Evolutionary conservation across 2,797 vertebrate species (phyloP).

Genomic region (Coilia nasus): DNA sequence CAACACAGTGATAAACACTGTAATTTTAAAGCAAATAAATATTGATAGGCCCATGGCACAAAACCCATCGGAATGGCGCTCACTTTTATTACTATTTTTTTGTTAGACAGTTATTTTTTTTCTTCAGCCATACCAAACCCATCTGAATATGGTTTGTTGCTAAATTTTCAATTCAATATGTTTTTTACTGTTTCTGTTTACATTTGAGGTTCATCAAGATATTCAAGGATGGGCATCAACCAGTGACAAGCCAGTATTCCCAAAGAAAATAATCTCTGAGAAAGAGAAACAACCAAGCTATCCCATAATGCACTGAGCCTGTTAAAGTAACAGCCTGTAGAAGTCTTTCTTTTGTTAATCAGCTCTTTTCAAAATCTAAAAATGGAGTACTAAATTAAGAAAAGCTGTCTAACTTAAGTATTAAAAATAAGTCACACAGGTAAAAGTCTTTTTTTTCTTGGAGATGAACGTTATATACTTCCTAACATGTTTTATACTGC

Average conservation of each 20-base stretch:
- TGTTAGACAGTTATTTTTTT: neutral
- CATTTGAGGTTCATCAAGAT: neutral
- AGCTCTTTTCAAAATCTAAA: neutral
- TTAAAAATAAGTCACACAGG: too few relatives aligned
- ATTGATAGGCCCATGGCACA: conserved; percentile 39
- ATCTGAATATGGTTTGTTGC: neutral
- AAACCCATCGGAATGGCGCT: conserved; percentile 8
- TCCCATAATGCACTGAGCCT: neutral
- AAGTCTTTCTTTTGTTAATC: neutral
- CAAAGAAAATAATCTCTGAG: neutral
- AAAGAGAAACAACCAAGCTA: neutral
- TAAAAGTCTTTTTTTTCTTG: too few relatives aligned
- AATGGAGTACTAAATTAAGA: neutral
- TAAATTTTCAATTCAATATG: neutral
- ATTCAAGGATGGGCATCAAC: neutral
- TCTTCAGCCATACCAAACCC: neutral
- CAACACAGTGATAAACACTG: conserved; percentile 49
- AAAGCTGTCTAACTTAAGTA: neutral
- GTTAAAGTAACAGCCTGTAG: neutral
- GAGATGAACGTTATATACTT: too few relatives aligned
- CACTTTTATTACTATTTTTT: neutral
- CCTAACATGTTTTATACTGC: neutral
- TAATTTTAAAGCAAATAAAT: conserved; percentile 46
- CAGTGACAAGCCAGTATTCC: neutral
- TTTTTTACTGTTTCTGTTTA: neutral